A percentile compares a stretch with the other conserved stretches of the same genome.
These are phyloP conservation scores for Drosophila yooni DNA, from an alignment of 2,888 invertebrate genomes.

Conservation along the genomic window DNA sequence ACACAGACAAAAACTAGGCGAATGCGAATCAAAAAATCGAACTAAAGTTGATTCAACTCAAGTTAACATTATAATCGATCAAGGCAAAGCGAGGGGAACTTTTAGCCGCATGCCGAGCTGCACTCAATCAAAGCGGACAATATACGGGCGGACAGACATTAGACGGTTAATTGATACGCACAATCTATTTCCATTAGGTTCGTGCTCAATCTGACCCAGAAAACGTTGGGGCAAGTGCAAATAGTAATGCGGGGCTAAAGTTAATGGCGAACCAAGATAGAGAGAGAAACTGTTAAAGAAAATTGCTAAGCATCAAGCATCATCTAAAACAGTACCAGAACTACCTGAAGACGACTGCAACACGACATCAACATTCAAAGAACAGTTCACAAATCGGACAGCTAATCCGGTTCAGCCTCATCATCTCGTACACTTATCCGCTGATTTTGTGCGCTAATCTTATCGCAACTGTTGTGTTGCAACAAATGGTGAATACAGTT, in stretches of 20 bases:
- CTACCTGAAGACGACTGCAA: conserved; percentile 12
- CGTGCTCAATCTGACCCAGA: conserved; percentile 72
- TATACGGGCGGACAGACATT: conserved; percentile 38
- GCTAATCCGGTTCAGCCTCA: conserved; percentile 52
- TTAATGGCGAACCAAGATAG: conserved; percentile 34
- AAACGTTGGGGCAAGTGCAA: conserved; percentile 62
- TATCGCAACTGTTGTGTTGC: conserved; percentile 63
- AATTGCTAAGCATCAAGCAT: conserved; percentile 18
- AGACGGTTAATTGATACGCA: conserved; percentile 79
- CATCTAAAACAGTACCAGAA: conserved; percentile 34
- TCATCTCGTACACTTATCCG: conserved; percentile 19
- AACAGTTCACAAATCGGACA: conserved; percentile 39
- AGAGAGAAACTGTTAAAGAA: conserved; percentile 49
- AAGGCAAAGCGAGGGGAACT: conserved; percentile 76
- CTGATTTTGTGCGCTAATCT: conserved; percentile 41
- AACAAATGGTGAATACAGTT: conserved; percentile 52
- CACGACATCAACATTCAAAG: conserved; percentile 11
- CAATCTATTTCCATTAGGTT: conserved; percentile 71
- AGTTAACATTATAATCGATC: conserved; percentile 81
- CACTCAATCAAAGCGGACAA: conserved; percentile 70
- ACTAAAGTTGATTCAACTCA: conserved; percentile 39
- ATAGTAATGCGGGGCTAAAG: conserved; percentile 38
- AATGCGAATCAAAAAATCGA: conserved; percentile 51
- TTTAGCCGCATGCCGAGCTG: conserved; percentile 61
- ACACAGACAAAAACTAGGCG: not conserved